Evolutionary conservation across 2,113 vertebrate genomes (phyloP).

Genomic region (Pseudolaguvia tuberculata): DNA sequence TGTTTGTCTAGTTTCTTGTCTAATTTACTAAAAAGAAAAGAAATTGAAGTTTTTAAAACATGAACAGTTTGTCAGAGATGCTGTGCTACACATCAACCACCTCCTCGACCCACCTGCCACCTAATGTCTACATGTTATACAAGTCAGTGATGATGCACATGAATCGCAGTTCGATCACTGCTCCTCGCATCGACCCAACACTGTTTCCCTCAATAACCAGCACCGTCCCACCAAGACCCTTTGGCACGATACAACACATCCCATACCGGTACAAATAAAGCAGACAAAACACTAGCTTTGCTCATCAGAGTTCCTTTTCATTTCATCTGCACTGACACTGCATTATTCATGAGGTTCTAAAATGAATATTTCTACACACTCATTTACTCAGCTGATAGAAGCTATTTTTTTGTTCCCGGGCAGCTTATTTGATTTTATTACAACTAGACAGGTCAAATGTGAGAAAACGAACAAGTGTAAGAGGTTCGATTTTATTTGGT

Average conservation of each 20-base stretch:
- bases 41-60: background rate
- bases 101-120: slow-evolving; percentile 32
- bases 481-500: background rate
- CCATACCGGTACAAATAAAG: slow-evolving; percentile 43
- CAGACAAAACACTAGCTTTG: slow-evolving; percentile 38
- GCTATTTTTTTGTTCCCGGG: slow-evolving; percentile 9
- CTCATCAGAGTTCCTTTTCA: slow-evolving; percentile 29
- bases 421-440: slow-evolving; percentile 33
- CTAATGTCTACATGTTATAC: slow-evolving; percentile 35
- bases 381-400: slow-evolving; percentile 27
- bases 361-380: slow-evolving; percentile 23
- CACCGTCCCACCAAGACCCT: slow-evolving; percentile 34
- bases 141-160: slow-evolving; percentile 34
- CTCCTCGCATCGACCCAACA: slow-evolving; percentile 35
- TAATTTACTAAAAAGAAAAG: slow-evolving; percentile 3
- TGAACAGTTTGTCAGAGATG: background rate
- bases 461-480: slow-evolving; percentile 6
- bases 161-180: slow-evolving; percentile 25
- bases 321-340: slow-evolving; percentile 23
- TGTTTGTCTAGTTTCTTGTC: background rate
- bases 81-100: slow-evolving; percentile 22
- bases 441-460: slow-evolving; percentile 17
- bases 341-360: slow-evolving; percentile 29
- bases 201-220: slow-evolving; percentile 35
- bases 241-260: slow-evolving; percentile 32